A percentile compares a stretch with the other conserved stretches of the same genome.
These are phyloP conservation scores for Carcina quercana DNA, from an alignment of 2,888 invertebrate species.

Conservation along the genomic window DNA sequence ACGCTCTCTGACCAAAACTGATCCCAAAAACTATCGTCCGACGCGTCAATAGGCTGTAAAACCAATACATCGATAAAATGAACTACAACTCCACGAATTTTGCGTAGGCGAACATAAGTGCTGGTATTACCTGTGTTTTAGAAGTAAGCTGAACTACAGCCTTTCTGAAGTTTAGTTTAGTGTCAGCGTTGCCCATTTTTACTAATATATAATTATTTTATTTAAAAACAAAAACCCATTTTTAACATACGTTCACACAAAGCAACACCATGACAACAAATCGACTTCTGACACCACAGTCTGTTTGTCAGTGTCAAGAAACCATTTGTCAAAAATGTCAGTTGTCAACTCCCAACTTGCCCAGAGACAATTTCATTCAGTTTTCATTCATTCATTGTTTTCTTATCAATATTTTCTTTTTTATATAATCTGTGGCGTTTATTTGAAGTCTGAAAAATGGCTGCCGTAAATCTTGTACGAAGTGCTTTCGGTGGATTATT, in stretches of 20 bases:
- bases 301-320: too few species aligned
- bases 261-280: too few species aligned
- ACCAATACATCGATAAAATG: conserved; percentile 29
- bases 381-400: too few species aligned
- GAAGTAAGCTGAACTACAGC: conserved; percentile 98
- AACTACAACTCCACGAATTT: conserved; percentile 13
- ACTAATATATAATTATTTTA: conserved; percentile 25
- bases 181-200: conserved; percentile 98
- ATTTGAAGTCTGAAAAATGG: conserved; percentile 55
- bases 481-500: conserved; percentile 62
- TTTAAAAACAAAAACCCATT: conserved; percentile 43
- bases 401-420: conserved; percentile 8
- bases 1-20: conserved; percentile 99
- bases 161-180: conserved; percentile 97
- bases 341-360: too few species aligned
- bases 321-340: too few species aligned
- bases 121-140: conserved; percentile 87
- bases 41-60: conserved; percentile 90
- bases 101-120: conserved; percentile 15
- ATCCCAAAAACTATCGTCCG: conserved; percentile 97
- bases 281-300: too few species aligned
- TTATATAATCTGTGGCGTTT: conserved; percentile 30
- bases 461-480: conserved; percentile 62
- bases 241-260: conserved; percentile 33
- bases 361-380: too few species aligned